phyloP scores from a whole-genome alignment of 2,797 vertebrate species.

The Coccyzus lansbergi region DNA sequence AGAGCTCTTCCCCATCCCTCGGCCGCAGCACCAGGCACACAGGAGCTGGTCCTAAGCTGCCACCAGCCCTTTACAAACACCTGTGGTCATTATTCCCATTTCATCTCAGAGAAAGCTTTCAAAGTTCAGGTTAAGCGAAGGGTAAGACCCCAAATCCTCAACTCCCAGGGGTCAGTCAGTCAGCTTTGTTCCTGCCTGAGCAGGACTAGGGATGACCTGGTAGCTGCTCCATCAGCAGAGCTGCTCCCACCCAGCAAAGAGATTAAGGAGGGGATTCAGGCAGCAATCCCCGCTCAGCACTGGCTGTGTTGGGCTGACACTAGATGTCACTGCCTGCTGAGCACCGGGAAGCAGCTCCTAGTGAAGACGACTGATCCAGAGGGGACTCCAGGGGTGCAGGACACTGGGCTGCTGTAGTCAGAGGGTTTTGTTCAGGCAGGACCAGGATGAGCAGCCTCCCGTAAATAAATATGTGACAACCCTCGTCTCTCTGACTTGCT shows the following conservation, averaged over 20 bases:
- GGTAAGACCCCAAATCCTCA: not conserved
- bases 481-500: not conserved
- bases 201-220: not conserved
- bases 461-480: not conserved
- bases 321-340: constrained; percentile 21
- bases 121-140: not conserved
- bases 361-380: not conserved
- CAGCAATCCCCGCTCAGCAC: not conserved
- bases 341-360: not conserved
- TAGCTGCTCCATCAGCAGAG: not conserved
- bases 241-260: not conserved
- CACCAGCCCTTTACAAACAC: not conserved
- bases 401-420: fast-evolving
- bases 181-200: not conserved
- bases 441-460: not conserved
- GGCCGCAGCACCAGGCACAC: not conserved
- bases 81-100: not conserved
- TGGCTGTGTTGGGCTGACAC: not conserved
- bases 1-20: not conserved
- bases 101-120: not conserved
- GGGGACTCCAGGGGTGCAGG: not conserved
- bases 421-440: not conserved
- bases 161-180: not conserved
- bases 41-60: not conserved
- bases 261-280: not conserved